A percentile compares a stretch with the other conserved stretches of the same genome.
Evolutionary conservation across 2,888 invertebrate species (phyloP).

Genomic region (Coenonympha arcania): DNA sequence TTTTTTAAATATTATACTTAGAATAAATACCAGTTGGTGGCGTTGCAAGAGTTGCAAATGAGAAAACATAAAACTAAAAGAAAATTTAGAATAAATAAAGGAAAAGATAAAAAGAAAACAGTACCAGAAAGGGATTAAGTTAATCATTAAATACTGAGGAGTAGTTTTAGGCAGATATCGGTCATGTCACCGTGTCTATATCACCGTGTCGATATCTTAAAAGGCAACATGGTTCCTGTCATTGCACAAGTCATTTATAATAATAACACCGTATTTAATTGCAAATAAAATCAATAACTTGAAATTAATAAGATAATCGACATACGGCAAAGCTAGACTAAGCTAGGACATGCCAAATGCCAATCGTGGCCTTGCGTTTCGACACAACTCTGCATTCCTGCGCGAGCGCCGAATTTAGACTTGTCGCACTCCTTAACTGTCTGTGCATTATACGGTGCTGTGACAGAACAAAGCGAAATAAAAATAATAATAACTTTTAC

Average conservation of each 20-base stretch:
- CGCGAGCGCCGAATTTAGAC: constrained; percentile 26
- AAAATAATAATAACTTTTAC: not conserved
- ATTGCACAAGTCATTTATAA: not conserved
- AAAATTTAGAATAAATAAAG: no score
- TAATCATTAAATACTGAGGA: no score
- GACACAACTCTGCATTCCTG: constrained; percentile 27
- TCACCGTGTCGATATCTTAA: no score
- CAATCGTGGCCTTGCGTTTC: constrained; percentile 27
- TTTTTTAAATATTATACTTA: no score
- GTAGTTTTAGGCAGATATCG: no score
- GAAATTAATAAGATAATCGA: constrained; percentile 8
- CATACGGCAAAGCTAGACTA: constrained; percentile 13
- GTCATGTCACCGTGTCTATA: no score
- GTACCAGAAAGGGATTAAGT: no score
- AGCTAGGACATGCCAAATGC: constrained; percentile 18
- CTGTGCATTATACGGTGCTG: not conserved
- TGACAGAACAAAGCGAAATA: not conserved
- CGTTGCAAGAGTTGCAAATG: no score
- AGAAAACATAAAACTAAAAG: no score
- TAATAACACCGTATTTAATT: not conserved
- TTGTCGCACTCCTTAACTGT: constrained; percentile 20
- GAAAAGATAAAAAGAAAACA: no score
- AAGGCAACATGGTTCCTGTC: no score
- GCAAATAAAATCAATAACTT: not conserved
- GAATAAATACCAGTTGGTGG: no score